These are phyloP conservation scores for Ammospiza maritima DNA, from an alignment of 2,797 vertebrate species.

Conservation along the genomic window DNA sequence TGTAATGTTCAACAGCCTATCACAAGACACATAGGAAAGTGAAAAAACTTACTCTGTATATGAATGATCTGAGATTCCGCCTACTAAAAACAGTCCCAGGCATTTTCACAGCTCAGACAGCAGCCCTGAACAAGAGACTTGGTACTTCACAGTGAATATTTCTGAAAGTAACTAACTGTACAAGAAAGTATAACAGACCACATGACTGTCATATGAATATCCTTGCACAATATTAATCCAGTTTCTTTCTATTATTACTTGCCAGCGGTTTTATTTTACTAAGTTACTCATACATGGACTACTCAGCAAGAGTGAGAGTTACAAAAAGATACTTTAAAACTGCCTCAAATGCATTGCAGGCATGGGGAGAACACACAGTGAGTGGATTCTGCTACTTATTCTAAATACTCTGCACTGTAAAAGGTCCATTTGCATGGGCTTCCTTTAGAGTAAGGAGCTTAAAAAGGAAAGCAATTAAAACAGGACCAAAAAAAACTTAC, in stretches of 20 bases:
- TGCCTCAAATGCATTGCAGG: neutral
- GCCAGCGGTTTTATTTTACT: neutral
- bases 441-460: neutral
- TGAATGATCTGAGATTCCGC: slow-evolving; percentile 27
- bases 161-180: slow-evolving; percentile 1
- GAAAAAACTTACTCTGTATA: slow-evolving; percentile 47
- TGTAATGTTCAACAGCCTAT: neutral
- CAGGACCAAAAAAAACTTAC: neutral
- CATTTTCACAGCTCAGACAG: slow-evolving; percentile 28
- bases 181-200: slow-evolving; percentile 34
- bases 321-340: neutral
- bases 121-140: neutral
- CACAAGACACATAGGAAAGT: neutral
- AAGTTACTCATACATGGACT: neutral
- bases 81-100: slow-evolving; percentile 16
- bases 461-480: neutral
- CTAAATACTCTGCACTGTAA: neutral
- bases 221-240: slow-evolving; percentile 49
- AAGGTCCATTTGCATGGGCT: neutral
- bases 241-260: slow-evolving; percentile 10
- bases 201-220: slow-evolving; percentile 68
- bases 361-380: neutral
- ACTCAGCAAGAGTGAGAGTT: neutral
- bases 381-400: neutral
- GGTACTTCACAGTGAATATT: neutral